Base-by-base conservation (phyloP, 2,113 vertebrate genomes). In the Uria lomvia region DNA sequence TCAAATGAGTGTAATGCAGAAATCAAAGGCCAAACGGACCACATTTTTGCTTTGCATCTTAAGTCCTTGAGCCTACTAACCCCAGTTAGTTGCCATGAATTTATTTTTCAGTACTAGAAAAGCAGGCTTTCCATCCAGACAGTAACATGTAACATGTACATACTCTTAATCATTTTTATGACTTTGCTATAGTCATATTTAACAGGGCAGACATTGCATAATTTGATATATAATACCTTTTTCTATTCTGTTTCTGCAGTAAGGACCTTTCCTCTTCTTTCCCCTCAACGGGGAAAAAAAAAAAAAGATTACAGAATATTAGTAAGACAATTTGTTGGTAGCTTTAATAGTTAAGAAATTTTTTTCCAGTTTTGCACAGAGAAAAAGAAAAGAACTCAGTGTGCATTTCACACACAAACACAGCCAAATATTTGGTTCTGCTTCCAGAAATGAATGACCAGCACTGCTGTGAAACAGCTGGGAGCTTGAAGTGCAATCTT, bases 381-480 rank as follows among this genome's bases (percentile, higher is more conserved):
- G 26, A 23, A 59, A 11, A 36, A 79, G 47, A 47, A 86, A 84
- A 49, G 8, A 40, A n/a, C 40, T 86, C 20, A 2, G 26, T 55
- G 63, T 63, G 68, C 38, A 26, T 59, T 66, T 47, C 38, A 47
- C 21, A 47, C 21, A 65, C 63, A 92, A 47, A 77, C 19, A 26
- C 19, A 50, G 55, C 6, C 52, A 88, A 88, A 86, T 85, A 74
- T 73, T 92, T 87, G 67, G 79, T 94, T 91, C 32, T 66, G 45
- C 62, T 97, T 88, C 72, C 79, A 86, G 70, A 81, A 66, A 20
- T 65, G 79, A 87, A 62, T 90, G 58, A 30, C 21, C 38, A 68
- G 62, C 50, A 42, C 42, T 89, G 38, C 74, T 90, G 94, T 38
- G 81, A 79, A 65, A 75, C 88, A 92, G 75, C 91, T 95, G 75